Base-by-base conservation (phyloP, 2,888 invertebrate species). In the Eumacrocentrus americanus region DNA sequence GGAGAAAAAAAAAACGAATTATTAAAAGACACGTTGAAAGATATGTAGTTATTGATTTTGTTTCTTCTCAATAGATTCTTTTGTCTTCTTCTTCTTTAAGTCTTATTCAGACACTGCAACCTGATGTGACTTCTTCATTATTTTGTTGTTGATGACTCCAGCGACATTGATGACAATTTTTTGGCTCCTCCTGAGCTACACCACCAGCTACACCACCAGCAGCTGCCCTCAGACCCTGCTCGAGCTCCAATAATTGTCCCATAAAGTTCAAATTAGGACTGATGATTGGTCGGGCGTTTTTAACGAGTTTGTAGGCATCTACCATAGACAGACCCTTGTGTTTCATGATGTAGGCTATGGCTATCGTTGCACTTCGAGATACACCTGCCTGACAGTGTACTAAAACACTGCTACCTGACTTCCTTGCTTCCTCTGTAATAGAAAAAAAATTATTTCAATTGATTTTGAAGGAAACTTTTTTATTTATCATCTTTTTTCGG, bases 371-470 rank as follows among this genome's bases (percentile, higher is more conserved):
- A 67, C 95, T 95, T 68, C 96, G 87, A 57, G 95, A 96, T 51
- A 97, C 92, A 53, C 97, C 97, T 52, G 95, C 96, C 76, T 96
- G 96, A 81, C 97, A 97, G 82, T 97, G 97, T 62, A 97, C 90
- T 76, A 97, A 84, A 38, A 96, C 93, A 73, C 89, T 87, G 76
- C 83, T 87, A 72, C 84, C 90, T 58, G 79, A 86, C 83, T 85
- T 88, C 81, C 88, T 84, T 46, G 89, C 90, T 78, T 88, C 87
- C 79, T 90, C 90, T 90, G 86, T 14, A 86, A 20, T 16, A 2
- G n/a, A 51, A 59, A 18, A 20, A 9, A 34, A 53, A 18, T 16
- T 29, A 29, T 29, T 29, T 29, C 29, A 4, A 29, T 4, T 29
- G 29, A 29, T 29, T 29, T 29, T 29, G 9, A 6, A 9, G 29